phyloP scores from a whole-genome alignment of 2,888 invertebrate species.

The Lottia scabra region DNA sequence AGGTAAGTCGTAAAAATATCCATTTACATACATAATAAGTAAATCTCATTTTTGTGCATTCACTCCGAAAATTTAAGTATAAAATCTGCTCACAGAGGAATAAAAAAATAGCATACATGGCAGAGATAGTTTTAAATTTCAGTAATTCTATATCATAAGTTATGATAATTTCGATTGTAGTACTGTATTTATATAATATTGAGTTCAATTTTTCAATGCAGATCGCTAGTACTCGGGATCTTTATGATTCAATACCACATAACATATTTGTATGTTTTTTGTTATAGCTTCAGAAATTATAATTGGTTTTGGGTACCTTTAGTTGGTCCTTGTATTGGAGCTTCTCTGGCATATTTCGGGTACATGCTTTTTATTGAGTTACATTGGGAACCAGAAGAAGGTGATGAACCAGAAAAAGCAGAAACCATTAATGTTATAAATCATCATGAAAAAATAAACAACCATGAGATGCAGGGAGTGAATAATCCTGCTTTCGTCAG shows the following conservation, averaged over 20 bases:
- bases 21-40: too few relatives aligned
- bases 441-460: not conserved
- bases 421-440: not conserved
- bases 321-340: conserved; percentile 26
- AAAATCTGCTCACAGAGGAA: too few relatives aligned
- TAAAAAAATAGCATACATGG: too few relatives aligned
- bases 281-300: conserved; percentile 28
- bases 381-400: conserved; percentile 24
- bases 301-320: conserved; percentile 37
- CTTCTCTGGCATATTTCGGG: conserved; percentile 21
- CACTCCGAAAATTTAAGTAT: too few relatives aligned
- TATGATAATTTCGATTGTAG: too few relatives aligned
- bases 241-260: too few relatives aligned
- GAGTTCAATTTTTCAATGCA: too few relatives aligned
- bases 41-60: too few relatives aligned
- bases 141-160: too few relatives aligned
- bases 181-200: too few relatives aligned
- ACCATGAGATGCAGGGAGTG: not conserved
- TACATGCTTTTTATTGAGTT: conserved; percentile 24
- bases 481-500: not conserved
- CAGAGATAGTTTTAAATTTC: too few relatives aligned
- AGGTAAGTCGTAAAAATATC: conserved; percentile 64
- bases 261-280: not conserved
- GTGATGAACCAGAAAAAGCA: not conserved
- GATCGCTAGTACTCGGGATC: too few relatives aligned